Evolutionary conservation across 1,140 invertebrate genomes (phyloP).

Genomic region (Caenorhabditis latens): DNA sequence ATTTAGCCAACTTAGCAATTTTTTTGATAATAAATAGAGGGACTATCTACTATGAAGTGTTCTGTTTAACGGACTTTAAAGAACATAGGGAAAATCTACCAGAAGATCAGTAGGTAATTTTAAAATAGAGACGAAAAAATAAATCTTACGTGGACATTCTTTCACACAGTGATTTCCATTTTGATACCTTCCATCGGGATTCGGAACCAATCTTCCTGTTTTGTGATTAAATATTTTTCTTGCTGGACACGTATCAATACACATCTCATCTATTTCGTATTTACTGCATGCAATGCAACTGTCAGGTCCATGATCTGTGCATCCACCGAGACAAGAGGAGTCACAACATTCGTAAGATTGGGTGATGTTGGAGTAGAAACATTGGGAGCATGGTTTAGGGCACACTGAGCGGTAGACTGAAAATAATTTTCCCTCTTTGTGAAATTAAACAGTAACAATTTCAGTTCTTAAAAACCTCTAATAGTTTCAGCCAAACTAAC

Average conservation of each 20-base stretch:
- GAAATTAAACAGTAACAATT: neutral
- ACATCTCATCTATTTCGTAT: constrained; percentile 35
- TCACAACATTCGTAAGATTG: constrained; percentile 27
- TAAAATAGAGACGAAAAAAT: too few species aligned
- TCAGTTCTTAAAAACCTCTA: too few species aligned
- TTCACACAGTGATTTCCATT: constrained; percentile 51
- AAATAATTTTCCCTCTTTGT: neutral
- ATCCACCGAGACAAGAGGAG: constrained; percentile 26
- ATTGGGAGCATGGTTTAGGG: constrained; percentile 11
- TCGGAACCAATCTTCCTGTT: neutral
- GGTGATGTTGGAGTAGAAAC: constrained; percentile 8
- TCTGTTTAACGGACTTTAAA: too few species aligned
- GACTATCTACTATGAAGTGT: too few species aligned
- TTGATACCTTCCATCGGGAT: constrained; percentile 31
- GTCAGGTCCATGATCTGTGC: neutral
- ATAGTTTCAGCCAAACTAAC: neutral
- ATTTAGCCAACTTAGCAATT: too few species aligned
- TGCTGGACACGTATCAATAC: constrained; percentile 10
- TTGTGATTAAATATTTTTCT: constrained; percentile 47
- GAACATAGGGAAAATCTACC: too few species aligned
- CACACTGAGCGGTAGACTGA: constrained; percentile 25
- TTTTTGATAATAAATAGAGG: too few species aligned
- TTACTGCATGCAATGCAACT: constrained; percentile 26
- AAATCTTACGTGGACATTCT: constrained; percentile 33
- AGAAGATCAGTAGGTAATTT: too few species aligned